Conservation (phyloP, 2,797 vertebrate species). For the Balearica regulorum region DNA sequence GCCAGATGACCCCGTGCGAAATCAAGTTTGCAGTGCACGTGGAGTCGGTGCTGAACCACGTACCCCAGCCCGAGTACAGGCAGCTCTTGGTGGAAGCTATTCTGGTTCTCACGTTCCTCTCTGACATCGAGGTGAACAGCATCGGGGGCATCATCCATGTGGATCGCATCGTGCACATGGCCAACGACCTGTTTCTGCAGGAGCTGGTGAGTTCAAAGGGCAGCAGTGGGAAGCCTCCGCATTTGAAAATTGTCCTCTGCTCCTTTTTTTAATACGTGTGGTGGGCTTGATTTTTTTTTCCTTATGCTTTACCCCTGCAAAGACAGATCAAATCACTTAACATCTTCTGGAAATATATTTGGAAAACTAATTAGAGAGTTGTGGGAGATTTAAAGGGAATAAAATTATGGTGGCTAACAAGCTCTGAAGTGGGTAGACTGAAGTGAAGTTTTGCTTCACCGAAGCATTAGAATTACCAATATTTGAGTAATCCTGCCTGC, state of each 20-base stretch:
- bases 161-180: slow-evolving; percentile 89
- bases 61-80: slow-evolving; percentile 94
- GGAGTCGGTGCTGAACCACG: slow-evolving; percentile 94
- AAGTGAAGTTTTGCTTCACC: neutral
- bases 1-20: slow-evolving; percentile 93
- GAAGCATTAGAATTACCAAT: neutral
- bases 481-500: neutral
- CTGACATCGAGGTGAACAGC: slow-evolving; percentile 87
- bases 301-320: neutral
- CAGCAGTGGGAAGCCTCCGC: neutral
- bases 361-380: neutral
- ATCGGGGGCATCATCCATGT: slow-evolving; percentile 92
- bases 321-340: neutral
- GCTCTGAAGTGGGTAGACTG: neutral
- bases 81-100: slow-evolving; percentile 95
- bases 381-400: neutral
- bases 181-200: slow-evolving; percentile 91
- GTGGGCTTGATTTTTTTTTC: neutral
- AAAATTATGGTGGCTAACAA: neutral
- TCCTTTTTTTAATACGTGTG: neutral
- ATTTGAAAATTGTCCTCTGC: neutral
- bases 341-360: neutral
- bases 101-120: slow-evolving; percentile 89
- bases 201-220: slow-evolving; percentile 85
- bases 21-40: slow-evolving; percentile 98